These are phyloP conservation scores for Cyprinodon variegatus DNA, from an alignment of 2,113 vertebrate genomes.

Conservation along the genomic window DNA sequence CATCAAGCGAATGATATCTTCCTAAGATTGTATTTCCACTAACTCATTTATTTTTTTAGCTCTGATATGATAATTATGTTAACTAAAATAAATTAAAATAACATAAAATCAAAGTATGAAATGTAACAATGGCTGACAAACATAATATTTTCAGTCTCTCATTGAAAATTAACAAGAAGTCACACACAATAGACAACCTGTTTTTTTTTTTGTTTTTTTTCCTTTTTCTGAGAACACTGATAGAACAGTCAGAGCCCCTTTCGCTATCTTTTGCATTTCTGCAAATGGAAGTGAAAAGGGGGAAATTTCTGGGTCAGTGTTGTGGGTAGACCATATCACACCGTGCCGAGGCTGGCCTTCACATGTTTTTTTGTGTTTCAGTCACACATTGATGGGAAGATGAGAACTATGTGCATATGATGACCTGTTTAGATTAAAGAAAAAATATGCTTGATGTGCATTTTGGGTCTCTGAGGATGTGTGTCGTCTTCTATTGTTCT, in stretches of 20 bases:
- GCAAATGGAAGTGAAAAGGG: conserved; percentile 21
- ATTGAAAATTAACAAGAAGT: conserved; percentile 11
- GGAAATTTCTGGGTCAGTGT: conserved; percentile 55
- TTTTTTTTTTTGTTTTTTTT: background rate
- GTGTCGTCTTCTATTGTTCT: background rate
- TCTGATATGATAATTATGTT: background rate
- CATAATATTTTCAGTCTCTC: background rate
- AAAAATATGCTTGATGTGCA: background rate
- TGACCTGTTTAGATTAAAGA: conserved; percentile 75
- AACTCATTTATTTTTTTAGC: background rate
- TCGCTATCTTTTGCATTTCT: conserved; percentile 45
- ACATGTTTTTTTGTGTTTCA: conserved; percentile 24
- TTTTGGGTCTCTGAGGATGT: background rate
- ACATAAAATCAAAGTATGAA: background rate
- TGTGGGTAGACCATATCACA: conserved; percentile 26
- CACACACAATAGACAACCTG: background rate
- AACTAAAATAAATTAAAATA: background rate
- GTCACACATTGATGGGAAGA: conserved; percentile 33
- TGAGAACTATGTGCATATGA: conserved; percentile 43
- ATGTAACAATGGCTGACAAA: background rate
- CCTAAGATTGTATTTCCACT: background rate
- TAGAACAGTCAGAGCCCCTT: conserved; percentile 11
- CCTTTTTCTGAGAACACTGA: conserved; percentile 19
- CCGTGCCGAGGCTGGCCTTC: conserved; percentile 39
- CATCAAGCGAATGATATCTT: background rate